Percentiles rank a stretch among this genome's conserved stretches.
These are phyloP conservation scores for Rhizoglyphus robini DNA, from an alignment of 1,140 invertebrate genomes.

Conservation along the genomic window DNA sequence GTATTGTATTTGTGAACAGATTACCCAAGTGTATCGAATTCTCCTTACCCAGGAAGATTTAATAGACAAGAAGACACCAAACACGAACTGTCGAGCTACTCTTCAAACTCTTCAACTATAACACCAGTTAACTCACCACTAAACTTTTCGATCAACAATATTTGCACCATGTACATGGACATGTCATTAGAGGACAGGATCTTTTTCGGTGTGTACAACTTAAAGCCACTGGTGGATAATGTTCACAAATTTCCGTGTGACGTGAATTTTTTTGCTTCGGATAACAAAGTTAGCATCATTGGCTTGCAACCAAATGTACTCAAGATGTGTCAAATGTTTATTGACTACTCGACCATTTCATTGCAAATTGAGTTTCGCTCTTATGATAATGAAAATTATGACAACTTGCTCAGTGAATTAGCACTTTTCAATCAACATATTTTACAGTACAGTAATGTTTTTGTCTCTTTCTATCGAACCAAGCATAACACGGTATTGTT, in stretches of 20 bases:
- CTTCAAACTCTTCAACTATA: not conserved
- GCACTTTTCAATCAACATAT: not conserved
- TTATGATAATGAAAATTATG: not conserved
- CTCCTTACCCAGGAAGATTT: not conserved
- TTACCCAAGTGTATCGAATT: not conserved
- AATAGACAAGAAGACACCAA: not conserved
- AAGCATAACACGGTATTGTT: not conserved
- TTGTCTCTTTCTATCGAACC: not conserved
- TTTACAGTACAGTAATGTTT: not conserved
- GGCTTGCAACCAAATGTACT: not conserved
- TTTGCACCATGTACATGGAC: not conserved
- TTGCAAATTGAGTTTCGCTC: not conserved
- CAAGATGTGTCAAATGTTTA: not conserved
- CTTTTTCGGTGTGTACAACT: constrained; percentile 8
- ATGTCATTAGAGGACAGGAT: constrained; percentile 7
- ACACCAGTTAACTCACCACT: not conserved
- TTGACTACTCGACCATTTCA: not conserved
- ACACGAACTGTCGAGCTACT: not conserved
- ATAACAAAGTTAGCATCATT: constrained; percentile 2
- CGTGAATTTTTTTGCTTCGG: not conserved
- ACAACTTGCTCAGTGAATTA: not conserved
- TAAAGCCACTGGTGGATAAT: not conserved
- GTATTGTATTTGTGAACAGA: not conserved
- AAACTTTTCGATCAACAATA: not conserved
- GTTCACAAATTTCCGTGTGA: not conserved